Evolutionary conservation across 2,888 invertebrate species (phyloP).

Genomic region (Limnephilus marmoratus): DNA sequence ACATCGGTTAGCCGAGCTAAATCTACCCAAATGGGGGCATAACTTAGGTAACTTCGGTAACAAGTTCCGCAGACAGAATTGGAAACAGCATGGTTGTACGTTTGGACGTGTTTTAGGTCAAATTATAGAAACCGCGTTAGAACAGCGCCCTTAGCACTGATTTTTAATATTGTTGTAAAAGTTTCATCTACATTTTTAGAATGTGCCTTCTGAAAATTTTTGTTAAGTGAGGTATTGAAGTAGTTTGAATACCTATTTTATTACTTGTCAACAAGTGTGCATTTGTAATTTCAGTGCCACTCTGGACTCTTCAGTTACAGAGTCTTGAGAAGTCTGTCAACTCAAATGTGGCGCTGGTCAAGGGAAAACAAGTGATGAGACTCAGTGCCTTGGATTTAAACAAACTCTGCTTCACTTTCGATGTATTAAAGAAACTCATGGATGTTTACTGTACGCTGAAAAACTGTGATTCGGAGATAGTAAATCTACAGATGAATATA

Average conservation of each 20-base stretch:
- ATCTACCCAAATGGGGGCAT: no score
- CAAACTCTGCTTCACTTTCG: not conserved
- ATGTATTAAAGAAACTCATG: not conserved
- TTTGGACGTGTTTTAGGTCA: no score
- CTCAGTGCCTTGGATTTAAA: not conserved
- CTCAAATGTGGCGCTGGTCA: not conserved
- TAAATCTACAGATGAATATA: constrained; percentile 13
- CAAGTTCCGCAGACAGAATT: no score
- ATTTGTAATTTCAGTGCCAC: not conserved
- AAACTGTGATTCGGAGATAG: not conserved
- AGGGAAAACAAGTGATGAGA: not conserved
- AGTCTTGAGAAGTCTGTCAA: not conserved
- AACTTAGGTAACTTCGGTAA: no score
- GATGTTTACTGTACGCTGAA: not conserved
- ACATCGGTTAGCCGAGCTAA: no score
- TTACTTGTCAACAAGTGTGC: not conserved
- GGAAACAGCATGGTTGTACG: no score
- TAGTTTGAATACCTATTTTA: not conserved
- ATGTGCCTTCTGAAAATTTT: not conserved
- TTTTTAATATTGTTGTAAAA: no score
- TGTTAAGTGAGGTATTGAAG: not conserved
- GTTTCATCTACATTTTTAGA: no score
- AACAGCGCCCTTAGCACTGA: no score
- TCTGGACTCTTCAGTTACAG: not conserved
- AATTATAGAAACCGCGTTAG: no score